These are phyloP conservation scores for Bicyclus anynana DNA, from an alignment of 1,140 invertebrate species.

Conservation along the genomic window DNA sequence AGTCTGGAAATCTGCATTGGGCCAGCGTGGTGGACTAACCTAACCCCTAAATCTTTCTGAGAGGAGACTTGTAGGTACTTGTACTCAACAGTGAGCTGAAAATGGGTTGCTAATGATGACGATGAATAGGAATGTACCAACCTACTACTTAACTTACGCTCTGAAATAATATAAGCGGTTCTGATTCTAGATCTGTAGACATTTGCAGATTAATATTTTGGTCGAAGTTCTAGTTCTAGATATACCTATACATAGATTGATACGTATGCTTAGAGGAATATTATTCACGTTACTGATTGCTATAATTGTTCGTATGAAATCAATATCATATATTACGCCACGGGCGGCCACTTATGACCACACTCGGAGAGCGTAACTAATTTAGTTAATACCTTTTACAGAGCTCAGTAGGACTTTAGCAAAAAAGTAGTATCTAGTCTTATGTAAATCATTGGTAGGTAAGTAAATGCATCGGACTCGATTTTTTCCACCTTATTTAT, in stretches of 20 bases:
- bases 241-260: background rate
- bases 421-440: slow-evolving; percentile 30
- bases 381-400: slow-evolving; percentile 27
- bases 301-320: slow-evolving; percentile 17
- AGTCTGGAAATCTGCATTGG: too few relatives aligned
- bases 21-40: too few relatives aligned
- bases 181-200: too few relatives aligned
- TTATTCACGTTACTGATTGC: background rate
- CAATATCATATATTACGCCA: slow-evolving; percentile 22
- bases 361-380: slow-evolving; percentile 29
- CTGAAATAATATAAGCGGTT: too few relatives aligned
- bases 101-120: too few relatives aligned
- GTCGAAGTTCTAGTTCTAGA: too few relatives aligned
- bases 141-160: too few relatives aligned
- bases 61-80: too few relatives aligned
- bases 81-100: too few relatives aligned
- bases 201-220: too few relatives aligned
- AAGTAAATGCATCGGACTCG: slow-evolving; percentile 18
- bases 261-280: background rate
- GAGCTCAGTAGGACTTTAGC: slow-evolving; percentile 26
- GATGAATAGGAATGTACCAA: too few relatives aligned
- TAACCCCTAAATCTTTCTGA: too few relatives aligned
- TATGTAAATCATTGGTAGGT: slow-evolving; percentile 31
- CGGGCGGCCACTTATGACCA: slow-evolving; percentile 19
- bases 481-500: slow-evolving; percentile 25